phyloP scores from a whole-genome alignment of 2,888 invertebrate species.

The Lasioglossum marginatum region DNA sequence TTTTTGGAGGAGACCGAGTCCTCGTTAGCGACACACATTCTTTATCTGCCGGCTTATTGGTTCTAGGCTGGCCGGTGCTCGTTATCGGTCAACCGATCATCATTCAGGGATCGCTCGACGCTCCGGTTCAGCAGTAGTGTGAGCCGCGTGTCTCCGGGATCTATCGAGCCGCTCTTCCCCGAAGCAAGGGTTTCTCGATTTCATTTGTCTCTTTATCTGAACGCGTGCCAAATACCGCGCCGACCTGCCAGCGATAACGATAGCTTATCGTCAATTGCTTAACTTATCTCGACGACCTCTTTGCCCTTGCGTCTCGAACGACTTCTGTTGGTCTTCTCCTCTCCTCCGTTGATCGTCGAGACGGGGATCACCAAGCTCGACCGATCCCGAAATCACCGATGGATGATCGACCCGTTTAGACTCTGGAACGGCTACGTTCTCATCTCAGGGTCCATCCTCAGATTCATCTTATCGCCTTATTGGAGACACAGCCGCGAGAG shows the following conservation, averaged over 20 bases:
- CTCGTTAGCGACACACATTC: slow-evolving; percentile 40
- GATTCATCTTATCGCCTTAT: background rate
- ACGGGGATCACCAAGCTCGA: slow-evolving; percentile 29
- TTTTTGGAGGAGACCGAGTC: background rate
- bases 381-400: slow-evolving; percentile 22
- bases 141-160: slow-evolving; percentile 12
- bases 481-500: background rate
- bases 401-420: background rate
- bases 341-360: background rate
- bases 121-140: background rate
- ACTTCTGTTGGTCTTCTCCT: slow-evolving; percentile 38
- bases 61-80: slow-evolving; percentile 12
- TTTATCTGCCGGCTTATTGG: slow-evolving; percentile 48
- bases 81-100: slow-evolving; percentile 36
- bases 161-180: slow-evolving; percentile 17
- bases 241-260: slow-evolving; percentile 68
- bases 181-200: slow-evolving; percentile 44
- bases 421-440: background rate
- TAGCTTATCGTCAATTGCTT: slow-evolving; percentile 73
- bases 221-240: slow-evolving; percentile 66
- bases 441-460: background rate
- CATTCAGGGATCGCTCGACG: background rate
- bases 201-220: slow-evolving; percentile 64
- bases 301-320: slow-evolving; percentile 66
- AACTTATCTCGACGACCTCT: slow-evolving; percentile 74